Percentiles rank a stretch among this genome's conserved stretches.
These are phyloP conservation scores for Trachelus tabidus DNA, from an alignment of 2,888 invertebrate genomes.

Conservation along the genomic window DNA sequence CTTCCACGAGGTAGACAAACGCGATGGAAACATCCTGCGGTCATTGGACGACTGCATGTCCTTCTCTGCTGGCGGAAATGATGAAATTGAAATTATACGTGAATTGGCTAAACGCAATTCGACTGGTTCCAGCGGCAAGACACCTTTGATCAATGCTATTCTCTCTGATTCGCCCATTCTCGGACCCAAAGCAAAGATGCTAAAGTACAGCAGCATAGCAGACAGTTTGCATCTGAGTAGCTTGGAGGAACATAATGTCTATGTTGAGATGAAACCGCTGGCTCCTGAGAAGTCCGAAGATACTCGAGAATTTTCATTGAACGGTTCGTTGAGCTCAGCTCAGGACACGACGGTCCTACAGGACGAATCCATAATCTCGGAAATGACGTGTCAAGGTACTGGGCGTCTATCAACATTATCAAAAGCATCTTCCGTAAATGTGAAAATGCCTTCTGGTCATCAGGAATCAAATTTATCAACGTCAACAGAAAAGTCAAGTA, in stretches of 20 bases:
- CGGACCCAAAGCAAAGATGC: constrained; percentile 41
- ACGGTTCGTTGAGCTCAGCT: neutral
- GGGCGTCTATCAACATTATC: neutral
- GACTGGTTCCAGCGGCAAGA: constrained; percentile 43
- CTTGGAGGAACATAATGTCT: constrained; percentile 48
- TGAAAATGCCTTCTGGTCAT: neutral
- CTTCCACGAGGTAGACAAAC: constrained; percentile 21
- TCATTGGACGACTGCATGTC: neutral
- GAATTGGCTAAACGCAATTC: constrained; percentile 41
- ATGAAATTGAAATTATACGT: constrained; percentile 28
- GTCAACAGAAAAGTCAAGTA: neutral
- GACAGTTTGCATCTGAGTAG: constrained; percentile 16
- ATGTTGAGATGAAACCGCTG: constrained; percentile 53
- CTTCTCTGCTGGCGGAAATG: neutral
- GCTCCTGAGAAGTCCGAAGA: constrained; percentile 39
- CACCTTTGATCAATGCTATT: constrained; percentile 54
- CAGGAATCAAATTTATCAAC: neutral
- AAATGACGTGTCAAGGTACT: neutral
- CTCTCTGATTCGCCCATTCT: constrained; percentile 54
- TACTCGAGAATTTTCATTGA: constrained; percentile 20
- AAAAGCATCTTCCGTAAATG: neutral
- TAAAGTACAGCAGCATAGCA: constrained; percentile 26
- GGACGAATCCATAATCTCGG: neutral
- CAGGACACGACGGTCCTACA: neutral
- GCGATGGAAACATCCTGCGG: constrained; percentile 23